Conservation (phyloP, 2,888 invertebrate species). For the Brachypterus glaber region DNA sequence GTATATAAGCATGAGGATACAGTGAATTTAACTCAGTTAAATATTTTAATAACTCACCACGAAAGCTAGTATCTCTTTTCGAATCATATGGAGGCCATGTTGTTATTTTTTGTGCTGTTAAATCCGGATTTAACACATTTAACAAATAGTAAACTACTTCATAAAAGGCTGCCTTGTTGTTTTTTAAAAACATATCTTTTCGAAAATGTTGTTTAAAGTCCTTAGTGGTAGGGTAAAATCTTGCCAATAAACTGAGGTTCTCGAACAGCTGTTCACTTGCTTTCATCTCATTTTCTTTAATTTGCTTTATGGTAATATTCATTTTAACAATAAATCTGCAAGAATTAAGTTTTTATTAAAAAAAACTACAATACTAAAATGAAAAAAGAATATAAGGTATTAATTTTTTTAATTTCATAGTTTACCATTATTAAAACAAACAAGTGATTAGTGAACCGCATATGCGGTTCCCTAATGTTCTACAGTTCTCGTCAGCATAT, state of each 20-base stretch:
- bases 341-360: too few relatives aligned
- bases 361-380: too few relatives aligned
- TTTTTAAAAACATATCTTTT: slow-evolving; percentile 36
- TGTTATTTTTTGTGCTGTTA: slow-evolving; percentile 29
- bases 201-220: slow-evolving; percentile 31
- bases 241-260: slow-evolving; percentile 30
- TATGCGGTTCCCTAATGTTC: too few relatives aligned
- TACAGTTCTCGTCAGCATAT: too few relatives aligned
- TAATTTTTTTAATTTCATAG: too few relatives aligned
- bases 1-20: slow-evolving; percentile 32
- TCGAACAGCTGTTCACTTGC: slow-evolving; percentile 29
- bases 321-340: not conserved
- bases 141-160: slow-evolving; percentile 34
- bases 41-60: slow-evolving; percentile 31
- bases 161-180: slow-evolving; percentile 35
- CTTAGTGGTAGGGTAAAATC: slow-evolving; percentile 26
- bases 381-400: too few relatives aligned
- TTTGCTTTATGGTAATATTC: not conserved
- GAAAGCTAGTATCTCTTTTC: slow-evolving; percentile 31
- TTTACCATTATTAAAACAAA: too few relatives aligned
- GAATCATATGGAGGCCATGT: slow-evolving; percentile 32
- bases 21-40: slow-evolving; percentile 30
- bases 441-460: too few relatives aligned
- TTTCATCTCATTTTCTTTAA: slow-evolving; percentile 25
- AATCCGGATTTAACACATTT: slow-evolving; percentile 28